These are phyloP conservation scores for Blastobasis adustella DNA, from an alignment of 2,888 invertebrate genomes.

Conservation along the genomic window DNA sequence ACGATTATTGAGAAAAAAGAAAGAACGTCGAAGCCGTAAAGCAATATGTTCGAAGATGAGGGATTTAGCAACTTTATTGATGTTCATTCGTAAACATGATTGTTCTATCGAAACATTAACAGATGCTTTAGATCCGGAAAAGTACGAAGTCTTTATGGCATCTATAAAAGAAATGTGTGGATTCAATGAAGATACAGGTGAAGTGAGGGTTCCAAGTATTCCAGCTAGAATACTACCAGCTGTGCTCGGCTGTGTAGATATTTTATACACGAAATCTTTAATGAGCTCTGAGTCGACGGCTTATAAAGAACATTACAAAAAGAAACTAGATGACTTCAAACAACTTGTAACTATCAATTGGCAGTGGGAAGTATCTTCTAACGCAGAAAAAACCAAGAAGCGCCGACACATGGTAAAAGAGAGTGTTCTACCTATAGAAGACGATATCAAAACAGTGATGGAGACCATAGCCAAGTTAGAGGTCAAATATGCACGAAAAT, in stretches of 20 bases:
- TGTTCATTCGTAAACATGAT: conserved; percentile 3
- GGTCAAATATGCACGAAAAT: not conserved
- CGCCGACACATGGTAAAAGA: conserved; percentile 5
- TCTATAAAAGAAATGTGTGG: conserved; percentile 12
- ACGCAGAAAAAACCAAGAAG: conserved; percentile 12
- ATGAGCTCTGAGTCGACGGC: not conserved
- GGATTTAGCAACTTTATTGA: conserved; percentile 10
- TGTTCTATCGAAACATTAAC: conserved; percentile 4
- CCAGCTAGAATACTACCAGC: conserved; percentile 8
- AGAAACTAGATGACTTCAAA: conserved; percentile 10
- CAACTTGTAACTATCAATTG: conserved; percentile 8
- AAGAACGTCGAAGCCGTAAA: conserved; percentile 6
- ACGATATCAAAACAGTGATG: conserved; percentile 1
- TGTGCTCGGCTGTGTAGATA: conserved; percentile 10
- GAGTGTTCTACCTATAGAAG: conserved; percentile 7
- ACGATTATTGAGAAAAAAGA: not conserved
- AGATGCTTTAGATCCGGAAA: conserved; percentile 7
- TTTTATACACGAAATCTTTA: conserved; percentile 3
- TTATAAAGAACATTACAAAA: conserved; percentile 7
- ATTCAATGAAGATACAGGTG: conserved; percentile 11
- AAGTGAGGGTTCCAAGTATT: conserved; percentile 9
- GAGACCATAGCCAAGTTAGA: not conserved
- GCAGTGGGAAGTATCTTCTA: conserved; percentile 13
- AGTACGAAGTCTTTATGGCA: conserved; percentile 9
- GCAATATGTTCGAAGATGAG: conserved; percentile 12